Conservation (phyloP, 2,888 invertebrate genomes). For the Ochlodes sylvanus region DNA sequence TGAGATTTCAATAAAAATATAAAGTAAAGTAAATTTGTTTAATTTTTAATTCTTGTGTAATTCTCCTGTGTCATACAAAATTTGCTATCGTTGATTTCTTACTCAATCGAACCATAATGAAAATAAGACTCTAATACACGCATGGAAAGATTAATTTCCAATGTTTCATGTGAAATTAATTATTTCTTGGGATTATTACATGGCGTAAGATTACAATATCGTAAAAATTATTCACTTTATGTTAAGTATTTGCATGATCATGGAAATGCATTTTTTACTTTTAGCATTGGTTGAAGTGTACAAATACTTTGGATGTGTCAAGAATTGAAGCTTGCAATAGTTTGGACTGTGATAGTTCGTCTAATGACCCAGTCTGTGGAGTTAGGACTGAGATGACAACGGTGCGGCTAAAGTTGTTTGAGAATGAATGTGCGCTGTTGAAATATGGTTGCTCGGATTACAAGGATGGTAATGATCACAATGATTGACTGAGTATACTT, state of each 20-base stretch:
- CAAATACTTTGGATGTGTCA: constrained; percentile 31
- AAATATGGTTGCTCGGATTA: constrained; percentile 60
- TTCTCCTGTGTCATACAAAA: too few relatives aligned
- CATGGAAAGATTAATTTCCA: background rate
- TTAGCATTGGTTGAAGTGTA: background rate
- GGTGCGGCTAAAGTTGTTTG: constrained; percentile 57
- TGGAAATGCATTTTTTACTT: background rate
- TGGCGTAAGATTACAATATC: constrained; percentile 1
- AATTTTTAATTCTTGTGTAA: too few relatives aligned
- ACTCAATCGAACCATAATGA: too few relatives aligned
- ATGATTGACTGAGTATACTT: too few relatives aligned
- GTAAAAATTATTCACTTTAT: background rate
- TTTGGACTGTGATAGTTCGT: constrained; percentile 52
- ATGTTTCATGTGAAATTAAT: background rate
- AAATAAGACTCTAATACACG: too few relatives aligned
- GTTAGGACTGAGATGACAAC: constrained; percentile 53
- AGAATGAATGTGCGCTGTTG: constrained; percentile 64
- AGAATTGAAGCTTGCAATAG: constrained; percentile 56
- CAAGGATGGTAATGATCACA: constrained; percentile 49
- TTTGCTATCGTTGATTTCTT: too few relatives aligned
- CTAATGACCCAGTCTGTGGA: constrained; percentile 57
- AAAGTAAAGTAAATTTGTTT: too few relatives aligned
- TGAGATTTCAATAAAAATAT: too few relatives aligned
- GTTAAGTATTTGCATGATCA: background rate
- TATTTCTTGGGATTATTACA: background rate